Evolutionary conservation across 2,797 vertebrate species (phyloP), one percentile per base, ranked within the genome.

Genomic region (Vipera ursinii): DNA sequence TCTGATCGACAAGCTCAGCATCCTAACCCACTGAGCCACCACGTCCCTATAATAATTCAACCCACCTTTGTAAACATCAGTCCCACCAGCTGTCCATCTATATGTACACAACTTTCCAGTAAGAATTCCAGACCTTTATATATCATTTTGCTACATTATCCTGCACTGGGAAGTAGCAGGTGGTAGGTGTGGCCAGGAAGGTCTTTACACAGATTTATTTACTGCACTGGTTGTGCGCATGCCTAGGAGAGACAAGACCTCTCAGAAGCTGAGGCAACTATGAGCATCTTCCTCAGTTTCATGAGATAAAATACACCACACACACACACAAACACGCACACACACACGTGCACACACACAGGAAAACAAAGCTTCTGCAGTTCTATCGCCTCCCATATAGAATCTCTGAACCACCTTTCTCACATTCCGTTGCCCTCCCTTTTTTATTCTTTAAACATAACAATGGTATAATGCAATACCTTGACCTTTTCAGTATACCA

Each of bases 401-500:
- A 22, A 26, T 5, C 91, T 59, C 48, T 86, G 4, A 26, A 91
- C 17, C 89, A 60, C 28, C 3, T 89, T 0, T 90, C 8, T 9
- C 28, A 59, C 57, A 14, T 69, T 94, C 88, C 24, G 6, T 8
- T 59, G 14, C 61, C 7, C 86, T 17, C 12, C 0, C 86, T 87
- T 51, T 28, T 87, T 90, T 85, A 82, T 59, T 82, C 55, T 91
- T 82, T 51, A 88, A 63, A 88, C 63, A 61, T 56, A 87, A 57
- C 13, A 65, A 44, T 44, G 69, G 9, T 24, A 88, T 10, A 61
- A 24, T 28, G 5, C 38, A 78, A n/a, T 44, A 90, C 0, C 86
- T 92, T 93, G 28, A 65, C 32, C 92, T 94, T 93, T 94, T 44
- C 53, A 93, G 20, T 22, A 92, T 89, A 38, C 3, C 48, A 2